A percentile compares a stretch with the other conserved stretches of the same genome.
These are phyloP conservation scores for western clawed frog (Xenopus tropicalis) DNA, from an alignment of 2,113 vertebrate genomes.

Conservation along the genomic window UCB_Xtro_10.0 CM004447.2:36510501-36511000, in stretches of 20 bases:
- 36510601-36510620: background rate
- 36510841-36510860: too few relatives aligned
- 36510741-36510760: background rate
- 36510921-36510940: too few relatives aligned
- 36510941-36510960: too few relatives aligned
- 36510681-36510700: background rate
- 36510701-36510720: constrained; percentile 3
- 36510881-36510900: too few relatives aligned
- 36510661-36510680: constrained; percentile 6
- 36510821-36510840: background rate
- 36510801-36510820: constrained; percentile 5
- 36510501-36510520: too few relatives aligned
- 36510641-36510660: constrained; percentile 1
- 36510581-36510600: background rate
- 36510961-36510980: too few relatives aligned
- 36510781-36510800: background rate
- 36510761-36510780: background rate
- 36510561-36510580: background rate
- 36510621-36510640: background rate
- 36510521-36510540: too few relatives aligned
- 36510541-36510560: background rate
- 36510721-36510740: background rate
- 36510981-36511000: too few relatives aligned
- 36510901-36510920: too few relatives aligned
- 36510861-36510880: too few relatives aligned